Evolutionary conservation across 2,888 invertebrate species (phyloP).

Genomic region (Orthosia gothica): DNA sequence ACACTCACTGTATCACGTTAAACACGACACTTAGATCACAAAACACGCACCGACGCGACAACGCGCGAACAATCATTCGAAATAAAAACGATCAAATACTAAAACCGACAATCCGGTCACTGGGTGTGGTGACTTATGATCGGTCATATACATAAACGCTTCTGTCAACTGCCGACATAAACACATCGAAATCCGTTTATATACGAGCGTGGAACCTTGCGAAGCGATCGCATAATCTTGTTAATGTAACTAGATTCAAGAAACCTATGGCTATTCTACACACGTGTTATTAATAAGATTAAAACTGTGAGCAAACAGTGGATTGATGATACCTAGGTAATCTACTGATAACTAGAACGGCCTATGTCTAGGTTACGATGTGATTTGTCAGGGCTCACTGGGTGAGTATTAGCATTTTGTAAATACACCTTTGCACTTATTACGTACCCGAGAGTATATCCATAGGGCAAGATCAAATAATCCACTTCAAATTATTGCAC

Average conservation of each 20-base stretch:
- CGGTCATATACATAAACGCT: constrained; percentile 93
- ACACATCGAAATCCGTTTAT: constrained; percentile 92
- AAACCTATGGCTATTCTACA: constrained; percentile 93
- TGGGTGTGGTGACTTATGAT: constrained; percentile 93
- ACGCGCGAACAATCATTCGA: constrained; percentile 90
- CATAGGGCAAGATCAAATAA: constrained; percentile 91
- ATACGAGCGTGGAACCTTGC: constrained; percentile 92
- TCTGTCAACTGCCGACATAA: constrained; percentile 93
- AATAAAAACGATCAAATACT: constrained; percentile 88
- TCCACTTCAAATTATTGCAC: constrained; percentile 91
- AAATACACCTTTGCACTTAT: constrained; percentile 83
- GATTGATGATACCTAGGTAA: constrained; percentile 91
- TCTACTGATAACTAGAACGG: constrained; percentile 92
- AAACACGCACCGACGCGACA: constrained; percentile 85
- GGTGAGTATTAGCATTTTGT: constrained; percentile 75
- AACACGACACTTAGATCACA: constrained; percentile 79
- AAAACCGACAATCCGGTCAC: constrained; percentile 92
- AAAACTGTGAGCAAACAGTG: constrained; percentile 92
- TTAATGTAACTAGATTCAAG: constrained; percentile 96
- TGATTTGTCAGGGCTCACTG: constrained; percentile 81
- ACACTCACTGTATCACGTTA: constrained; percentile 85
- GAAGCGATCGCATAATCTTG: constrained; percentile 93
- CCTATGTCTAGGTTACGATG: constrained; percentile 93
- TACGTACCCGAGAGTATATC: constrained; percentile 92
- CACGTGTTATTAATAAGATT: constrained; percentile 94